Evolutionary conservation across 2,888 invertebrate species (phyloP).

Genomic region (Lissocephala sabroskyi): DNA sequence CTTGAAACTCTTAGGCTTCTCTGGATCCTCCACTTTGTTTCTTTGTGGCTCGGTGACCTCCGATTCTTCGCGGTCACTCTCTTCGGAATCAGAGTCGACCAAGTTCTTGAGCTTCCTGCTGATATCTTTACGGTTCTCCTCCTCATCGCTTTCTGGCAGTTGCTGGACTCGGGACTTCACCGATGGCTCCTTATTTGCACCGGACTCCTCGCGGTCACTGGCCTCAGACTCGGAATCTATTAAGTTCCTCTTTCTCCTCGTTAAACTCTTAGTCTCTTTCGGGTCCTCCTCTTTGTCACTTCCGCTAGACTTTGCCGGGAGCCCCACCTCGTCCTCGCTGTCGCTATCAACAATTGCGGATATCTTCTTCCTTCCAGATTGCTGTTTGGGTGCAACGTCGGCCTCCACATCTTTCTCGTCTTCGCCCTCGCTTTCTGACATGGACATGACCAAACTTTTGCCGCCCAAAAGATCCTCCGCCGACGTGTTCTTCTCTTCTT

Average conservation of each 20-base stretch:
- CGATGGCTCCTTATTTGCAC: no score
- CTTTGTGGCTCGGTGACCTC: background rate
- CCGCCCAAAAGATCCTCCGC: constrained; percentile 62
- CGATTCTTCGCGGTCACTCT: no score
- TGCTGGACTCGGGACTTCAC: no score
- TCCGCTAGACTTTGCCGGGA: background rate
- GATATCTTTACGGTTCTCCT: background rate
- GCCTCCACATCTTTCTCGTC: constrained; percentile 7
- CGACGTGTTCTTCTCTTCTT: constrained; percentile 50
- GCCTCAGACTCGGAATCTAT: background rate
- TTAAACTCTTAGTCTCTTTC: constrained; percentile 19
- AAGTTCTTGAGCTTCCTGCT: no score
- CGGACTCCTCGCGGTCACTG: background rate
- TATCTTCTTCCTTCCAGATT: no score
- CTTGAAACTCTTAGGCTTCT: no score
- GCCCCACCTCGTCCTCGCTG: constrained; percentile 37
- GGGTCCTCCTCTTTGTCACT: background rate
- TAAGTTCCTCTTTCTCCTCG: constrained; percentile 15
- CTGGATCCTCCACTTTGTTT: no score
- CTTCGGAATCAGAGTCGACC: no score
- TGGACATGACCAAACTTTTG: constrained; percentile 58
- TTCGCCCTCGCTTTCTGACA: constrained; percentile 63
- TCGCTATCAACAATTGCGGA: constrained; percentile 40
- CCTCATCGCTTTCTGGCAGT: background rate
- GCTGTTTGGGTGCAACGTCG: constrained; percentile 2